Percentiles rank a stretch among this genome's conserved stretches.
These are phyloP conservation scores for Dilophus febrilis DNA, from an alignment of 2,888 invertebrate genomes.

Conservation along the genomic window DNA sequence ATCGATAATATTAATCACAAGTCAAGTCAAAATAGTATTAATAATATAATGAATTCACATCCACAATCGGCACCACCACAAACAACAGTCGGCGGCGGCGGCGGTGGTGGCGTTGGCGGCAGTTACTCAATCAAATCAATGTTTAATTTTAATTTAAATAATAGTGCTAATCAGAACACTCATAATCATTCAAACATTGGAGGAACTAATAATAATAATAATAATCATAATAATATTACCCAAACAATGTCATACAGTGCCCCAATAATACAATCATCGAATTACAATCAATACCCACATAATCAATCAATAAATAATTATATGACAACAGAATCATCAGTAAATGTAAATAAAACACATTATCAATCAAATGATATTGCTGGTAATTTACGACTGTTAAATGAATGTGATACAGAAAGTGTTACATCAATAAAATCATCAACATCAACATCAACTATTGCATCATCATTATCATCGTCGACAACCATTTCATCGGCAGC, in stretches of 20 bases:
- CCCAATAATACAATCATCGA: too few relatives aligned
- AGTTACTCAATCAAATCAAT: conserved; percentile 18
- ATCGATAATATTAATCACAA: conserved; percentile 19
- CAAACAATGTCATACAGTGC: conserved; percentile 10
- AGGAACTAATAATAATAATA: neutral
- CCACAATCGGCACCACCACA: conserved; percentile 26
- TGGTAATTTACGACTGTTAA: too few relatives aligned
- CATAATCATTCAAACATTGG: conserved; percentile 8
- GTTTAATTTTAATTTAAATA: conserved; percentile 18
- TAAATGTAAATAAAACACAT: too few relatives aligned
- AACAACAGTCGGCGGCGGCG: too few relatives aligned
- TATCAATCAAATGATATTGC: too few relatives aligned
- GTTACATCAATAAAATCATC: too few relatives aligned
- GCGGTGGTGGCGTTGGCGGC: too few relatives aligned
- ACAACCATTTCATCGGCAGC: too few relatives aligned
- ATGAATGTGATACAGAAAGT: too few relatives aligned
- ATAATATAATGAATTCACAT: conserved; percentile 18
- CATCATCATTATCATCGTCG: too few relatives aligned
- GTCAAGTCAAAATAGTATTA: neutral
- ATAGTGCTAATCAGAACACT: conserved; percentile 13
- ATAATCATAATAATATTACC: neutral
- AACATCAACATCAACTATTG: conserved; percentile 15
- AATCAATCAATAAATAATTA: conserved; percentile 6
- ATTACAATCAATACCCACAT: conserved; percentile 8
- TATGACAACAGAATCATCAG: neutral